Percentiles rank a stretch among this genome's conserved stretches.
phyloP scores from a whole-genome alignment of 1,140 invertebrate genomes.

The Cherax destructor region DNA sequence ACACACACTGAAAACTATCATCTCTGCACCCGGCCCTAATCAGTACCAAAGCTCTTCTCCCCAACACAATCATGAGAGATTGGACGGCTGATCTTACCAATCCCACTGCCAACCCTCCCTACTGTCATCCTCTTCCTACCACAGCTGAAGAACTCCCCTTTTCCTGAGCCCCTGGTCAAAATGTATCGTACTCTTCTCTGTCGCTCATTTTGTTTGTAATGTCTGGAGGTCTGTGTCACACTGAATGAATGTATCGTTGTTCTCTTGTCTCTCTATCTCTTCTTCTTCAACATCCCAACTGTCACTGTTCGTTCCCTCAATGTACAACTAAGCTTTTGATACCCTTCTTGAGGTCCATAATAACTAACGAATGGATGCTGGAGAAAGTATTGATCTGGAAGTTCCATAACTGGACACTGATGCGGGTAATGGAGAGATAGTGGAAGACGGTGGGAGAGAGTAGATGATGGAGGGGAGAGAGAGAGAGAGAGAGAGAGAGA shows the following conservation, averaged over 20 bases:
- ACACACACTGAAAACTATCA: too few species aligned
- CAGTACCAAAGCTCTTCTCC: too few species aligned
- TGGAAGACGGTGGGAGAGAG: too few species aligned
- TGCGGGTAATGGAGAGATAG: too few species aligned
- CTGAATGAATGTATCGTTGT: not conserved
- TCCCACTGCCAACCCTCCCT: too few species aligned
- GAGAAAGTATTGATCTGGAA: too few species aligned
- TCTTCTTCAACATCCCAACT: not conserved
- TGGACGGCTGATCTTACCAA: too few species aligned
- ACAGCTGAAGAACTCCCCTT: not conserved
- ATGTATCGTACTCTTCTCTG: not conserved
- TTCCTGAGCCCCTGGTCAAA: not conserved
- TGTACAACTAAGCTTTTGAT: not conserved
- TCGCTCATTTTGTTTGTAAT: not conserved
- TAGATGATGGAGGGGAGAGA: not conserved
- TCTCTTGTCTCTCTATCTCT: not conserved
- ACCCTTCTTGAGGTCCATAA: not conserved
- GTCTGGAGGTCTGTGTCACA: not conserved
- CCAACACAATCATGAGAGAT: too few species aligned
- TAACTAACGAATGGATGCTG: too few species aligned
- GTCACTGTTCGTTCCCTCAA: not conserved
- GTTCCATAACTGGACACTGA: too few species aligned
- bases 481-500: constrained; percentile 1
- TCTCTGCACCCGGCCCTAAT: too few species aligned
- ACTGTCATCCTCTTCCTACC: not conserved